Evolutionary conservation across 2,797 vertebrate species (phyloP), one percentile per base, ranked within the genome.

Genomic region (Bovichtus variegatus): DNA sequence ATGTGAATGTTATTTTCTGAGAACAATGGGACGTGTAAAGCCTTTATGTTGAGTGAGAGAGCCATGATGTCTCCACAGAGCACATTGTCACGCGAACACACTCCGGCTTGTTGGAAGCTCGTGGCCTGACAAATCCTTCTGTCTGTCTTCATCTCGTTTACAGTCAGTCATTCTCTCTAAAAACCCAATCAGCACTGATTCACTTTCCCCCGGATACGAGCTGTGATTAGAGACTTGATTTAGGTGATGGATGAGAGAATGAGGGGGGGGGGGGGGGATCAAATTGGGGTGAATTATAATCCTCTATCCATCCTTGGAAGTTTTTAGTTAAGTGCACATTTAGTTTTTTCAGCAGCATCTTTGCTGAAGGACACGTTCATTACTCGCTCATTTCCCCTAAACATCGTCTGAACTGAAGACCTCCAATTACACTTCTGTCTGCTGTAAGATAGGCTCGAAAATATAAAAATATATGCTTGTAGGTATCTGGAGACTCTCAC

Each of bases 141-240:
- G 27, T 9, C 31, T 34, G 31, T 34, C 8, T 34, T 6, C 3
- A 18, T 79, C 13, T 80, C 41, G 1, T 54, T 13, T 12, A 49
- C 49, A 74, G 38, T 71, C 61, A 76, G 16, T 36, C 70, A 23
- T 40, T 49, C 43, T 41, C 27, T 58, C 5, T 44, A 15, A 80
- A 76, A 64, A 64, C 18, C 66, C 76, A 71, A 81, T 86, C 83
- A 82, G 44, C 44, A 1, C 68, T 82, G 58, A 86, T 85, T 64
- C 65, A 66, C 49, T 76, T 25, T 41, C 55, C 38, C 58, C 21
- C 3, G 4, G 16, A 47, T 43, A 46, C 40, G 50, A 31, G 54
- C 51, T 29, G 16, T 15, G 68, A 49, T 23, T n/a, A n/a, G n/a
- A 58, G 51, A 68, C 40, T 36, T 66, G 81, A 81, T 66, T 71